These are phyloP conservation scores for Parauchenoglanis punctatus DNA, from an alignment of 2,797 vertebrate genomes.

Conservation along the genomic window DNA sequence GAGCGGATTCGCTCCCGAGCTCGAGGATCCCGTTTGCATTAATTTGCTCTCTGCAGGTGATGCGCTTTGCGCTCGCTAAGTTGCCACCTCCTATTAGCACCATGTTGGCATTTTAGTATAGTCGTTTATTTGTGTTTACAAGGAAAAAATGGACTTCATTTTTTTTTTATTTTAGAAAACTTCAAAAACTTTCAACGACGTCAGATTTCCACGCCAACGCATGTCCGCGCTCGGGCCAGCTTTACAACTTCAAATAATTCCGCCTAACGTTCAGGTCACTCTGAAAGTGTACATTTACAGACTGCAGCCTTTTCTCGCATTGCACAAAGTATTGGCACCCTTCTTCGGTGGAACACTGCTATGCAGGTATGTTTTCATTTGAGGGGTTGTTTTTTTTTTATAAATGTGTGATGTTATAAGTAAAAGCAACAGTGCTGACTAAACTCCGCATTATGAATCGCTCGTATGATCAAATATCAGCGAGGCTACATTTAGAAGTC, in stretches of 20 bases:
- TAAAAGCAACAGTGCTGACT: neutral
- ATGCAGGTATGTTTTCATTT: neutral
- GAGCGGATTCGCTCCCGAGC: neutral
- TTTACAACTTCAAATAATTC: neutral
- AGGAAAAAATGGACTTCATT: neutral
- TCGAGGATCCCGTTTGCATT: neutral
- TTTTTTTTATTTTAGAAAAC: neutral
- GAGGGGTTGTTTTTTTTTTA: no score
- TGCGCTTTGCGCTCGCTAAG: neutral
- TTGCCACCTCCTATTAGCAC: constrained; percentile 7
- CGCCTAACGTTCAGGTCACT: neutral
- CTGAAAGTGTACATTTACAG: neutral
- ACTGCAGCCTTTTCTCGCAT: neutral
- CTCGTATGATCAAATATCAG: neutral
- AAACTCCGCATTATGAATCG: neutral
- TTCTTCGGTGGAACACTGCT: neutral
- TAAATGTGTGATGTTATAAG: neutral
- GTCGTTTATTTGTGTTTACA: neutral
- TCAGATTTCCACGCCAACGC: neutral
- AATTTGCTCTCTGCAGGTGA: constrained; percentile 8
- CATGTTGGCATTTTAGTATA: neutral
- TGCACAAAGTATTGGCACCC: neutral
- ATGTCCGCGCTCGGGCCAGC: neutral
- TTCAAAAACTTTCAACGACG: neutral
- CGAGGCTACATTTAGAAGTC: neutral